Conservation (phyloP, 2,888 invertebrate species). For the Scaptomyza polygonia region DNA sequence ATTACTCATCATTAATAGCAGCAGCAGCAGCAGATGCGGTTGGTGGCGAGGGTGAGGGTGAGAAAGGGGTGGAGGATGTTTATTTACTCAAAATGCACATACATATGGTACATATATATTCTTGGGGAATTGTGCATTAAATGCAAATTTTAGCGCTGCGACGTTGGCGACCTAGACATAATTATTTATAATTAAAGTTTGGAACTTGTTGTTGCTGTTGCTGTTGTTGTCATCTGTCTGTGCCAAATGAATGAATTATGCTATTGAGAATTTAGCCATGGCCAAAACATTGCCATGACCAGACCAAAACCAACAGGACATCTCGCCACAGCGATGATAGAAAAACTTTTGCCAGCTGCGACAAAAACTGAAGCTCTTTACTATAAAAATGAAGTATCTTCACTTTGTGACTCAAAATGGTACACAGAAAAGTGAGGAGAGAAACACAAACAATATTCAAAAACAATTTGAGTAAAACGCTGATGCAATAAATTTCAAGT, state of each 20-base stretch:
- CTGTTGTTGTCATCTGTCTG: conserved; percentile 11
- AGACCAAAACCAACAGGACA: conserved; percentile 1
- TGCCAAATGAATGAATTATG: conserved; percentile 35
- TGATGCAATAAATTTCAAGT: too few species aligned
- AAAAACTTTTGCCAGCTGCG: conserved; percentile 20
- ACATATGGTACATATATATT: not conserved
- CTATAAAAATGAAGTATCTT: not conserved
- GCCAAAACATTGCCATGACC: conserved; percentile 11
- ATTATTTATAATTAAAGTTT: conserved; percentile 65
- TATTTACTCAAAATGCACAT: not conserved
- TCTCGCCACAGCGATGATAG: conserved; percentile 3
- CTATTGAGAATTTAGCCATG: conserved; percentile 19
- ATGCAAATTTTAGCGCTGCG: conserved; percentile 11
- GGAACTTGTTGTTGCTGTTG: not conserved
- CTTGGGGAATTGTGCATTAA: conserved; percentile 6
- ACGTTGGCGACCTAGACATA: conserved; percentile 29
- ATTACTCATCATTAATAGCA: conserved; percentile 64
- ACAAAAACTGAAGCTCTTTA: not conserved
- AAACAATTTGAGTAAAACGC: too few species aligned
- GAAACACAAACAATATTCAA: too few species aligned
- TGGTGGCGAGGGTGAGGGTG: not conserved
- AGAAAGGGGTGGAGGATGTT: not conserved
- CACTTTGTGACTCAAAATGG: not conserved
- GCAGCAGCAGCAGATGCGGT: conserved; percentile 1
- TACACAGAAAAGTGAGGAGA: not conserved